These are phyloP conservation scores for Rallus crepitans DNA, from an alignment of 2,797 vertebrate species.

Conservation along the genomic window DNA sequence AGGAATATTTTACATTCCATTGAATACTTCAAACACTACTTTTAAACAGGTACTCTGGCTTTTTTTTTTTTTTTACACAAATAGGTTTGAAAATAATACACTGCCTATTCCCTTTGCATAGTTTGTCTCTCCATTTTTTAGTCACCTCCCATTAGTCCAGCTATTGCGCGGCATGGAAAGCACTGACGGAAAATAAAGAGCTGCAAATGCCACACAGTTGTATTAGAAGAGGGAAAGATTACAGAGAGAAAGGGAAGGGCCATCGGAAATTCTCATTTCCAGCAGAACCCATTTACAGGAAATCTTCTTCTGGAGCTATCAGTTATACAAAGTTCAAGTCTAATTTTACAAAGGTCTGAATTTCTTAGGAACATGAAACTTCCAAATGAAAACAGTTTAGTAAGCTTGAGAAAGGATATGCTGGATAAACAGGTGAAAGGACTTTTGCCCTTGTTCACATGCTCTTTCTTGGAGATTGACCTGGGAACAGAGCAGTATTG, in stretches of 20 bases:
- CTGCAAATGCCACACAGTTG: constrained; percentile 19
- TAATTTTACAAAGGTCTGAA: constrained; percentile 52
- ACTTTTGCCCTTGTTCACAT: not conserved
- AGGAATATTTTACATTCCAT: not conserved
- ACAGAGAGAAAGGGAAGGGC: not conserved
- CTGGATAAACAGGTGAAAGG: not conserved
- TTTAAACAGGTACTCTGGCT: not conserved
- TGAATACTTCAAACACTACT: not conserved
- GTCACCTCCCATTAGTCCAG: not conserved
- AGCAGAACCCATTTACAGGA: constrained; percentile 56
- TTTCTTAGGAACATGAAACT: constrained; percentile 22
- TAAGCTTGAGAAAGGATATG: not conserved
- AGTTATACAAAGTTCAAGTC: constrained; percentile 60
- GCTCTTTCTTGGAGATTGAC: not conserved
- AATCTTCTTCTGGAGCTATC: constrained; percentile 51
- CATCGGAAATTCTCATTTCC: constrained; percentile 39
- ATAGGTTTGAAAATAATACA: not conserved
- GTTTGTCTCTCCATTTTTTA: not conserved
- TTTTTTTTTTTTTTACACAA: not conserved
- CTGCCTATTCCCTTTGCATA: not conserved
- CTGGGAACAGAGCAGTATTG: not conserved
- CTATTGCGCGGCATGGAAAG: constrained; percentile 4
- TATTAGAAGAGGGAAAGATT: not conserved
- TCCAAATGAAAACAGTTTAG: not conserved
- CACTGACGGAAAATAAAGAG: constrained; percentile 14